phyloP scores from a whole-genome alignment of 1,140 invertebrate species.

The Pissodes strobi region DNA sequence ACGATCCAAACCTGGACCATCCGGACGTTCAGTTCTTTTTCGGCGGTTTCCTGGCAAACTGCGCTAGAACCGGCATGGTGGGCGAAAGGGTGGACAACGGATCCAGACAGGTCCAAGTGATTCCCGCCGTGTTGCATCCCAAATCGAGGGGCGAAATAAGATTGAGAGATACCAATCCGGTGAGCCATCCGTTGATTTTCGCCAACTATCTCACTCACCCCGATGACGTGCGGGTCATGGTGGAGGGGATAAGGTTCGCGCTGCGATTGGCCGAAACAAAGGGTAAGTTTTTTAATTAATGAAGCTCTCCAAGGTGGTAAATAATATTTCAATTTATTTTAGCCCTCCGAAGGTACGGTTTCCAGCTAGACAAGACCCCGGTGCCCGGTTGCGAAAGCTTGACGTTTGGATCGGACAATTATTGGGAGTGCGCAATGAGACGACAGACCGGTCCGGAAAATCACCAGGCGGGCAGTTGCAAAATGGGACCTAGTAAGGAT shows the following conservation, averaged over 20 bases:
- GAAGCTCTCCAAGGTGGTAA: background rate
- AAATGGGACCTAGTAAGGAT: slow-evolving; percentile 75
- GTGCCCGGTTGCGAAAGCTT: slow-evolving; percentile 73
- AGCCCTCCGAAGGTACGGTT: slow-evolving; percentile 71
- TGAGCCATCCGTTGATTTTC: slow-evolving; percentile 74
- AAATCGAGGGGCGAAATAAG: slow-evolving; percentile 79
- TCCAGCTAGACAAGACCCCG: slow-evolving; percentile 68
- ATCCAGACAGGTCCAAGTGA: slow-evolving; percentile 64
- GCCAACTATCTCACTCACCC: slow-evolving; percentile 79
- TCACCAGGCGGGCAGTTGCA: slow-evolving; percentile 83
- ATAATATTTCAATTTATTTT: slow-evolving; percentile 8
- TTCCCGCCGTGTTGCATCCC: slow-evolving; percentile 73
- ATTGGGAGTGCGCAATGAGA: slow-evolving; percentile 80
- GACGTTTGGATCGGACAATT: slow-evolving; percentile 75
- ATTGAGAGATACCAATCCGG: slow-evolving; percentile 69
- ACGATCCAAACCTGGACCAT: slow-evolving; percentile 72
- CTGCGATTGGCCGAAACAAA: slow-evolving; percentile 72
- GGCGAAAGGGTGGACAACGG: slow-evolving; percentile 70
- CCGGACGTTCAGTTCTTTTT: slow-evolving; percentile 88
- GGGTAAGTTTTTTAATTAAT: slow-evolving; percentile 45
- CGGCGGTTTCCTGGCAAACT: slow-evolving; percentile 79
- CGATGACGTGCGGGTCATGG: slow-evolving; percentile 69
- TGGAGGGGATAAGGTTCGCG: slow-evolving; percentile 80
- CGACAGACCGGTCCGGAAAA: slow-evolving; percentile 80
- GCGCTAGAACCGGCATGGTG: slow-evolving; percentile 82